Conservation (phyloP, 2,113 vertebrate genomes). For the Pachycephala philippinensis region DNA sequence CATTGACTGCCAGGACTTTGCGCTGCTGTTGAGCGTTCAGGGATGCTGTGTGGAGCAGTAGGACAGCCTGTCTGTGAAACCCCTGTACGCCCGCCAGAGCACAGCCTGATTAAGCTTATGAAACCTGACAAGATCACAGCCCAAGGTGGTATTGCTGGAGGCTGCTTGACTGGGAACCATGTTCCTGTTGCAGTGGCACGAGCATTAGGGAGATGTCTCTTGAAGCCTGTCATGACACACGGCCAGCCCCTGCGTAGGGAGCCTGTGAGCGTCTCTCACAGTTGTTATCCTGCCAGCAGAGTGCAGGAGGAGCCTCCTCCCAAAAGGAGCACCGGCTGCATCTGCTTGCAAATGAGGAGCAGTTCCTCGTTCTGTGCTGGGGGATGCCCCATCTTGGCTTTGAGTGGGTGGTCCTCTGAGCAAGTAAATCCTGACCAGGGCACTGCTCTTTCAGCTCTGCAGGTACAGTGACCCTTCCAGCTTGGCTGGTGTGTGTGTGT, state of each 20-base stretch:
- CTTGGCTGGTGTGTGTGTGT: background rate
- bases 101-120: conserved; percentile 24
- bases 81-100: background rate
- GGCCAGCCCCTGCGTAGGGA: background rate
- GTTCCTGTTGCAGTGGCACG: background rate
- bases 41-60: background rate
- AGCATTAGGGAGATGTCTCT: background rate
- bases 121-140: conserved; percentile 52
- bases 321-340: background rate
- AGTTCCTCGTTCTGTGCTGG: background rate
- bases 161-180: background rate
- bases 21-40: background rate
- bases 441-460: background rate
- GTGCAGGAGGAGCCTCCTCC: background rate
- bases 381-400: background rate
- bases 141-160: conserved; percentile 39
- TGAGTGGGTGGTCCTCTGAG: background rate
- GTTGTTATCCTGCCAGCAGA: background rate
- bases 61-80: background rate
- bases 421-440: background rate
- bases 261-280: background rate
- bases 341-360: background rate
- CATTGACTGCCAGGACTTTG: background rate
- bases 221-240: background rate
- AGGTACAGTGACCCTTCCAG: accelerated